Evolutionary conservation across 2,797 vertebrate species (phyloP).

Genomic region (Corythornis leucogaster): DNA sequence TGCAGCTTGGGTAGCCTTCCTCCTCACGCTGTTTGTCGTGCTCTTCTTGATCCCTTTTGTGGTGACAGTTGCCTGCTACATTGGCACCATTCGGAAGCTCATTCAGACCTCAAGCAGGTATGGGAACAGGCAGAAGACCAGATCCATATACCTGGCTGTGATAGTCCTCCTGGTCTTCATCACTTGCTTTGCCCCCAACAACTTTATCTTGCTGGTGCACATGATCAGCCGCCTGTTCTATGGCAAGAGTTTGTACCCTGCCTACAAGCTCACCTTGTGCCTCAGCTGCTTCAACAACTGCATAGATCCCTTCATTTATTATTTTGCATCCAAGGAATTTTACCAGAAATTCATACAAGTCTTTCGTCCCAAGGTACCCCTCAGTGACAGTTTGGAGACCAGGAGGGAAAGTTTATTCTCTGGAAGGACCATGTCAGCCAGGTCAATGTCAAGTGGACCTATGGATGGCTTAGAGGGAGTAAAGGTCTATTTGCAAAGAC

Average conservation of each 20-base stretch:
- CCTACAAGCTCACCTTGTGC: conserved; percentile 90
- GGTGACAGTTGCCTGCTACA: conserved; percentile 88
- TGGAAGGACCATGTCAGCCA: conserved; percentile 57
- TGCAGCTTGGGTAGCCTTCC: conserved; percentile 84
- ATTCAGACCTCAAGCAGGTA: conserved; percentile 67
- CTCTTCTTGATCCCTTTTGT: conserved; percentile 90
- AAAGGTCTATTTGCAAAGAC: conserved; percentile 24
- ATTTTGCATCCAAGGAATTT: conserved; percentile 93
- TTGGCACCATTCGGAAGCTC: conserved; percentile 84
- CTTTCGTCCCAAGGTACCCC: conserved; percentile 26
- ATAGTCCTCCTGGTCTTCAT: conserved; percentile 87
- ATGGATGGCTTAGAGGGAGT: conserved; percentile 31
- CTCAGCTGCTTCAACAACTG: conserved; percentile 94
- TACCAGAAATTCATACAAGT: conserved; percentile 83
- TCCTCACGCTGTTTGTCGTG: conserved; percentile 80
- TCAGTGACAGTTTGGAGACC: conserved; percentile 57
- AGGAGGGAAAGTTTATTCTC: conserved; percentile 81
- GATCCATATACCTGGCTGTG: conserved; percentile 81
- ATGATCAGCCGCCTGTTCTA: conserved; percentile 83
- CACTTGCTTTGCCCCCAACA: conserved; percentile 91
- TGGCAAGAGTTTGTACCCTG: conserved; percentile 78
- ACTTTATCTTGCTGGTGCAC: conserved; percentile 87
- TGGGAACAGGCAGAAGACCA: conserved; percentile 75
- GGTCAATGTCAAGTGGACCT: conserved; percentile 55
- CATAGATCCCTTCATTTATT: conserved; percentile 95